Evolutionary conservation across 2,113 vertebrate genomes (phyloP), one percentile per base, ranked within the genome.

Genomic region (Microtus oregoni): DNA sequence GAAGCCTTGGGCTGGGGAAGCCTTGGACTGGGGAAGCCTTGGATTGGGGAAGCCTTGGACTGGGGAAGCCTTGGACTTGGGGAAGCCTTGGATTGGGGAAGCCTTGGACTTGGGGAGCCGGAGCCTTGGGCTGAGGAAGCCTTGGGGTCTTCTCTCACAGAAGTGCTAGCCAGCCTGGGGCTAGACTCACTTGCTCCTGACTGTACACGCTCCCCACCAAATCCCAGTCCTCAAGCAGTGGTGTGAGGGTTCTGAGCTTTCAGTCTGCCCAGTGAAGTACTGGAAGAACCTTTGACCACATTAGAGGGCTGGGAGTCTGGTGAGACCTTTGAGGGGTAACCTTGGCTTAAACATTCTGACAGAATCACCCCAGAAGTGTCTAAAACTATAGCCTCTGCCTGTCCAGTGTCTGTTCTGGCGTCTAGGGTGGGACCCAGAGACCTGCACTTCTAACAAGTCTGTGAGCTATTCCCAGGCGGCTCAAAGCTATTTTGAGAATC

Each of bases 231-330:
- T 28, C 22, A 38, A 55, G 50, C 86, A 52, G 7, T 38, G 47
- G 47, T 19, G 35, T 28, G 22, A n/a, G 6, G 22, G 19, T 7
- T 44, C 61, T 4, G 3, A n/a, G 86, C 13, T 14, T 0, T 0
- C 20, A 22, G 47, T 22, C 15, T 41, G 44, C 52, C 55, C 38
- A 8, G 20, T n/a, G 4, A 12, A 0, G 19, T 4, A 20, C 68
- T 41, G 2, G 70, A 47, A 11, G 52, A 1, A 7, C 11, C 52
- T 28, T 50, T 7, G 0, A 4, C 24, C 63, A 63, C 19, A 24
- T 70, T 52, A 35, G n/a, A 41, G 63, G 55, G 10, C 2, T n/a
- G 5, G 8, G 28, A 41, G 35, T 30, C 26, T 0, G 0, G 28
- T 14, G 24, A 68, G 17, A 47, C 41, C 41, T 38, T 76, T 77